phyloP scores from a whole-genome alignment of 2,113 vertebrate genomes.

The Ptilonorhynchus violaceus region DNA sequence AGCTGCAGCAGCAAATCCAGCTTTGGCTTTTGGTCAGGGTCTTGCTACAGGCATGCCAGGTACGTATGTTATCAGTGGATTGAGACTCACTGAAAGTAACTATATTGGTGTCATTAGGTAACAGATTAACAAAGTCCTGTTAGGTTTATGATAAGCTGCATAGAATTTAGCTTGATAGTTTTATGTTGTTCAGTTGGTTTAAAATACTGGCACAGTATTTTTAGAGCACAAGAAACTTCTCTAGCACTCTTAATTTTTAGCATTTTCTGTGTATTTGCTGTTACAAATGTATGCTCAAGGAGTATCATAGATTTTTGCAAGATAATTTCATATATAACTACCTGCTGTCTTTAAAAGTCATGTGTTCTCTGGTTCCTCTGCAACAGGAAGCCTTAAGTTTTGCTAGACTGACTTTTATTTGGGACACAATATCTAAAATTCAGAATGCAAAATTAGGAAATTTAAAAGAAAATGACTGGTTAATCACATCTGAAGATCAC shows the following conservation, averaged over 20 bases:
- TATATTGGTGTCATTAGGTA: neutral
- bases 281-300: neutral
- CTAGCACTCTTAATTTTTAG: neutral
- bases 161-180: neutral
- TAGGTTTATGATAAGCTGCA: neutral
- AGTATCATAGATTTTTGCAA: neutral
- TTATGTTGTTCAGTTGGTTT: neutral
- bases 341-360: neutral
- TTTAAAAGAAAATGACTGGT: neutral
- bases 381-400: neutral
- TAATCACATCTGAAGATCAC: neutral
- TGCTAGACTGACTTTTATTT: neutral
- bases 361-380: neutral
- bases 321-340: neutral
- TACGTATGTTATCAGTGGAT: slow-evolving; percentile 55
- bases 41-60: slow-evolving; percentile 92
- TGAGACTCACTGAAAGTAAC: neutral
- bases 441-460: neutral
- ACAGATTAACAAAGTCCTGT: neutral
- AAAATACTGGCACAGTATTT: neutral
- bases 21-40: slow-evolving; percentile 89
- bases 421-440: neutral
- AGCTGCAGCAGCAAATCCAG: slow-evolving; percentile 86
- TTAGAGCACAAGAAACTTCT: neutral
- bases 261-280: neutral